phyloP scores from a whole-genome alignment of 2,113 vertebrate species.

The Scytalopus superciliaris region DNA sequence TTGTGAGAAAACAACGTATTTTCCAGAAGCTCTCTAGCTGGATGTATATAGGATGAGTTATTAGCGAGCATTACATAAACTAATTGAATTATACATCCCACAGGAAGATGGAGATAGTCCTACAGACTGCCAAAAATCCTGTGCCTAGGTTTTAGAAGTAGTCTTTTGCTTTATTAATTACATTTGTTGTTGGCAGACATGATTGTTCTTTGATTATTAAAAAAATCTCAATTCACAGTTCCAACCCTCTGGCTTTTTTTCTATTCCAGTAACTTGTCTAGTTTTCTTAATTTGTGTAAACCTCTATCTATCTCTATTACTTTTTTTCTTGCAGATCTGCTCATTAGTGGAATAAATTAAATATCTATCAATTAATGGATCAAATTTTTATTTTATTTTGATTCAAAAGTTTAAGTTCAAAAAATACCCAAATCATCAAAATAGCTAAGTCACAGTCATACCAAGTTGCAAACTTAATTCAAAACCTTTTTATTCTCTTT shows the following conservation, averaged over 20 bases:
- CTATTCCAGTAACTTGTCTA: not conserved
- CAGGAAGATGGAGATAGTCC: slow-evolving; percentile 37
- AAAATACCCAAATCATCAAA: not conserved
- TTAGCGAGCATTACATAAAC: slow-evolving; percentile 67
- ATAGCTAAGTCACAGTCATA: not conserved
- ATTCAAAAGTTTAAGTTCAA: not conserved
- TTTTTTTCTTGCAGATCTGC: not conserved
- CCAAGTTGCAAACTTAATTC: not conserved
- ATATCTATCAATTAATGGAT: not conserved
- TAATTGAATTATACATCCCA: slow-evolving; percentile 76
- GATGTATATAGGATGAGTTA: slow-evolving; percentile 62
- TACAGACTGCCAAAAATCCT: slow-evolving; percentile 63
- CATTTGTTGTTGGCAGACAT: slow-evolving; percentile 31
- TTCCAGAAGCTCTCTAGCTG: not conserved
- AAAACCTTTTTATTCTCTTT: not conserved
- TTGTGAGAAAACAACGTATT: slow-evolving; percentile 33
- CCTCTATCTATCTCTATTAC: not conserved
- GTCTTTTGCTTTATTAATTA: slow-evolving; percentile 58
- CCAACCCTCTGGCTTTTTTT: not conserved
- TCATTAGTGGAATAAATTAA: not conserved
- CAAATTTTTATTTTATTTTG: not conserved
- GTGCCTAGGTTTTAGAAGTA: slow-evolving; percentile 61
- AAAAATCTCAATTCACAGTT: slow-evolving; percentile 23
- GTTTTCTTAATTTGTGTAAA: not conserved
- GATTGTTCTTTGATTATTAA: not conserved